These are phyloP conservation scores for Chroicocephalus ridibundus DNA, from an alignment of 2,113 vertebrate genomes.

Conservation along the genomic window DNA sequence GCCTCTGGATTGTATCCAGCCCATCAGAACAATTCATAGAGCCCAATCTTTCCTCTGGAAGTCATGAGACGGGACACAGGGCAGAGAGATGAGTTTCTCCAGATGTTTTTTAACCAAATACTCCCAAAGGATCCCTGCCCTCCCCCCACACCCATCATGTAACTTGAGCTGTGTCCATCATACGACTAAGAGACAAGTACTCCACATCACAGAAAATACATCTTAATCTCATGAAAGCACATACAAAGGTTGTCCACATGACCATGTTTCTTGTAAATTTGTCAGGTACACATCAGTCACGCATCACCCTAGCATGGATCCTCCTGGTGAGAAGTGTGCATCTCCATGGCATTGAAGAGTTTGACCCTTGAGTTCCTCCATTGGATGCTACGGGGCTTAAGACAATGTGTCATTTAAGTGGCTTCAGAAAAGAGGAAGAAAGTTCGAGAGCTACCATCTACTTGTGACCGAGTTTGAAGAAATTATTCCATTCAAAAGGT, in stretches of 20 bases:
- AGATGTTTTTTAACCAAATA: neutral
- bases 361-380: neutral
- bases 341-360: neutral
- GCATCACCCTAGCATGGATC: neutral
- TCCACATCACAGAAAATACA: neutral
- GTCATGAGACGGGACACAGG: neutral
- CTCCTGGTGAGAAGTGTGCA: neutral
- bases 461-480: neutral
- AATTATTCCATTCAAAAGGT: neutral
- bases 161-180: neutral
- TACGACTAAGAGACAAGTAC: neutral
- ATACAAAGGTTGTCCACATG: neutral
- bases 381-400: neutral
- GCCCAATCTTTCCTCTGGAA: neutral
- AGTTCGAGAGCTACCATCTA: neutral
- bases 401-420: neutral
- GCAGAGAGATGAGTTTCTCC: neutral
- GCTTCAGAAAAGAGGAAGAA: neutral
- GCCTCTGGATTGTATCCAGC: neutral
- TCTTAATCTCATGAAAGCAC: neutral
- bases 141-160: fast-evolving
- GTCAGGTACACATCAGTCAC: neutral
- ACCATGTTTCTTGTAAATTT: neutral
- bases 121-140: neutral
- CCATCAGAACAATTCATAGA: neutral